Evolutionary conservation across 2,797 vertebrate species (phyloP).

Genomic region (Lutjanus campechanus): DNA sequence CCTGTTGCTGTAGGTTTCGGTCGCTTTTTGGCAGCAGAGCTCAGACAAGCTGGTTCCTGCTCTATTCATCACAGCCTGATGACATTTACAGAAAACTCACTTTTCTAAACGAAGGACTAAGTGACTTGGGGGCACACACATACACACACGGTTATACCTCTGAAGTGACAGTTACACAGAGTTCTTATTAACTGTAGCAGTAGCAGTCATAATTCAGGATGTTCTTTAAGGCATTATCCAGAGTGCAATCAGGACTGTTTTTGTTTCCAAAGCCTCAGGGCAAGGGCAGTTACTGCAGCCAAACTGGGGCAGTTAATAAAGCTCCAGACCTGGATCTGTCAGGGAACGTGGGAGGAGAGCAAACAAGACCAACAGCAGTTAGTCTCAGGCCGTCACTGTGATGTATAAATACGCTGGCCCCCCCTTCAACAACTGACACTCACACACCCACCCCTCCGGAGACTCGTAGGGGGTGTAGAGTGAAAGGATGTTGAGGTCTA

Average conservation of each 20-base stretch:
- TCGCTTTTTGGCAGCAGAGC: constrained; percentile 78
- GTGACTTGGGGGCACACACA: constrained; percentile 54
- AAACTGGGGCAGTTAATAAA: constrained; percentile 34
- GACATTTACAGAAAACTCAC: constrained; percentile 67
- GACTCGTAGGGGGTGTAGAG: constrained; percentile 11
- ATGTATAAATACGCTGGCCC: neutral
- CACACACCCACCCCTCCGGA: constrained; percentile 43
- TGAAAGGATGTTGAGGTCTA: constrained; percentile 12
- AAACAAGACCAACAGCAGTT: constrained; percentile 48
- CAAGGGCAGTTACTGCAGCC: constrained; percentile 49
- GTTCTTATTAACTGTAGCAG: constrained; percentile 12
- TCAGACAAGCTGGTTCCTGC: constrained; percentile 87
- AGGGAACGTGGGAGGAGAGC: constrained; percentile 22
- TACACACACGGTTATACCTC: constrained; percentile 3
- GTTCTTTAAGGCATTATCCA: constrained; percentile 28
- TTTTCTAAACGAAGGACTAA: constrained; percentile 51
- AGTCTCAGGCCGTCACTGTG: constrained; percentile 29
- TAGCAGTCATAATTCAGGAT: constrained; percentile 25
- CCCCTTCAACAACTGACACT: constrained; percentile 33
- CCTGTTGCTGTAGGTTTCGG: constrained; percentile 86
- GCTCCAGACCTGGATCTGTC: constrained; percentile 42
- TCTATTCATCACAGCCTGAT: constrained; percentile 73
- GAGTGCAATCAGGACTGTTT: constrained; percentile 35
- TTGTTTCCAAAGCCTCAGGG: constrained; percentile 72
- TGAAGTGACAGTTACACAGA: constrained; percentile 10